phyloP scores from a whole-genome alignment of 2,888 invertebrate genomes.

The Dolomedes plantarius region DNA sequence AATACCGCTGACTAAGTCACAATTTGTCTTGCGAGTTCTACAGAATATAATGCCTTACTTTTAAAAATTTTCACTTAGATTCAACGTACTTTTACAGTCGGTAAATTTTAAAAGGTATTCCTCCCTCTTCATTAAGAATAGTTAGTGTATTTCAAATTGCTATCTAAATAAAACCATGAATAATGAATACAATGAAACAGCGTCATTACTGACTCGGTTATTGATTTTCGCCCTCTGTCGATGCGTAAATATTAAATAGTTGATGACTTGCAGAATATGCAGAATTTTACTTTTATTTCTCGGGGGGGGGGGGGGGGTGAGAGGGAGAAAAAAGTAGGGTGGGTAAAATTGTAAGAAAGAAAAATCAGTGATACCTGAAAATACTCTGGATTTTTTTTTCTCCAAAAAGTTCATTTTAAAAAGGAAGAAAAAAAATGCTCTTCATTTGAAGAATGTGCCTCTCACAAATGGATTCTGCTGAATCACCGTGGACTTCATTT shows the following conservation, averaged over 20 bases:
- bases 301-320: not conserved
- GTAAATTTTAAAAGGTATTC: too few relatives aligned
- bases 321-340: not conserved
- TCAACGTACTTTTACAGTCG: too few relatives aligned
- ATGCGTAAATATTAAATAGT: not conserved
- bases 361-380: constrained; percentile 1
- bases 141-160: too few relatives aligned
- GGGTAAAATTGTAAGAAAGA: not conserved
- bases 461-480: not conserved
- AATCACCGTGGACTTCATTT: constrained; percentile 3
- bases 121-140: too few relatives aligned
- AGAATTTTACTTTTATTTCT: not conserved
- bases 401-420: not conserved
- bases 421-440: not conserved
- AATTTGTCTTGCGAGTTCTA: too few relatives aligned
- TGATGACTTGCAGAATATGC: not conserved
- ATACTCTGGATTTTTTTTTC: not conserved
- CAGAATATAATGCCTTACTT: too few relatives aligned
- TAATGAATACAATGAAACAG: not conserved
- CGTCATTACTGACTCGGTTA: not conserved
- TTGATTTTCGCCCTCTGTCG: not conserved
- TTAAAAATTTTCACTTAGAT: too few relatives aligned
- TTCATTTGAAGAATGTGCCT: not conserved
- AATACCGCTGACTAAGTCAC: too few relatives aligned
- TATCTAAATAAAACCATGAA: too few relatives aligned